Base-by-base conservation (phyloP, 2,113 vertebrate species). In the Pedetes capensis region DNA sequence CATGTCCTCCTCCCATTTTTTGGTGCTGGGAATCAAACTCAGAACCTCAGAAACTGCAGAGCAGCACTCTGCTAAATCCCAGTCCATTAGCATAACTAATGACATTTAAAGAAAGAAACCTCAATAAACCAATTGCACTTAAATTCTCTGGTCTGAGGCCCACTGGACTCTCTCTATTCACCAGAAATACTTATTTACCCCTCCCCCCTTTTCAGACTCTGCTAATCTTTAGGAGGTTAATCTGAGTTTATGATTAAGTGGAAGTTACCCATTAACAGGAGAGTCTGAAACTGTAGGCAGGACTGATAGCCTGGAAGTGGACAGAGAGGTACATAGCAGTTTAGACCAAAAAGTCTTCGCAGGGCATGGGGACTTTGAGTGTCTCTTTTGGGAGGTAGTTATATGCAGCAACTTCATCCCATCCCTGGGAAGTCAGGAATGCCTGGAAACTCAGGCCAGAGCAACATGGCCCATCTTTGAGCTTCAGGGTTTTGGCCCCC, bases 211-310 rank as follows among this genome's bases (percentile, higher is more conserved):
- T 29, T 44, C 34, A 44, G 44, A 76, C 51, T 71, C 68, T 80
- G 66, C 76, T 95, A 74, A 85, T 94, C 89, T 91, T 87, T 91
- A 92, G 90, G 42, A 81, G 85, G 63, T 76, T 87, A 59, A 90
- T 94, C 71, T 81, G 86, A 94, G 89, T 90, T 90, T 95, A 85
- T 94, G 76, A 92, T 95, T 87, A 96, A 87, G 55, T 66, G 72
- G 42, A 84, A 75, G 96, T 96, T 96, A 96, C 16, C 53, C 87
- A 92, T 95, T 97, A 95, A 97, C 81, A 94, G 81, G 53, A 83
- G 93, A 93, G 44, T 78, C 72, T 96, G 91, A 83, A 83, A 66
- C 83, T 66, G 68, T 51, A 55, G 91, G 76, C 47, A 53, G 53
- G 44, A 81, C 42, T 80, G 88, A 63, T 64, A 71, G 51, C 66